These are phyloP conservation scores for Melanaphis sacchari DNA, from an alignment of 1,140 invertebrate species.

Conservation along the genomic window DNA sequence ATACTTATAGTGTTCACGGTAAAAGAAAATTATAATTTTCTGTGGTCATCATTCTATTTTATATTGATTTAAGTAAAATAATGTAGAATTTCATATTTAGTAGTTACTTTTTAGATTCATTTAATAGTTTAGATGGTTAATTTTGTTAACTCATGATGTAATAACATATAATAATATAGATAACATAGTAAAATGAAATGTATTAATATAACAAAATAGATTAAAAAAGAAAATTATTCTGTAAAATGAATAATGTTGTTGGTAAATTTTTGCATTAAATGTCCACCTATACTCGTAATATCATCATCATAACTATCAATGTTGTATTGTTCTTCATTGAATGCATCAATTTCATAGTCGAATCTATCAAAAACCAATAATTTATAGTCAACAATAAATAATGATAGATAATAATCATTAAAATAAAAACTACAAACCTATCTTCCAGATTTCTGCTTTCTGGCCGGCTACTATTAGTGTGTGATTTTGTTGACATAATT, in stretches of 20 bases:
- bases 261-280: conserved; percentile 30
- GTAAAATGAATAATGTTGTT: conserved; percentile 54
- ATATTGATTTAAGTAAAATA: background rate
- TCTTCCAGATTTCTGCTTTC: conserved; percentile 62
- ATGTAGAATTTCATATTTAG: background rate
- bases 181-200: background rate
- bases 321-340: conserved; percentile 8
- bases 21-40: background rate
- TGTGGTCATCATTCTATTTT: background rate
- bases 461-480: conserved; percentile 66
- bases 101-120: background rate
- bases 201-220: background rate
- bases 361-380: conserved; percentile 8
- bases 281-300: background rate
- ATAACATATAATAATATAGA: background rate
- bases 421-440: background rate
- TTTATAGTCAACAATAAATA: background rate
- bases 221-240: conserved; percentile 3
- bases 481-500: conserved; percentile 64
- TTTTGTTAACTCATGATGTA: background rate
- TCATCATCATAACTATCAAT: conserved; percentile 30
- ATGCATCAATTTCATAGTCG: conserved; percentile 27
- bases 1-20: background rate
- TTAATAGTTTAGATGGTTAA: background rate
- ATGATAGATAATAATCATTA: no score